Evolutionary conservation across 2,797 vertebrate genomes (phyloP).

Genomic region (Hoplostethus atlanticus): DNA sequence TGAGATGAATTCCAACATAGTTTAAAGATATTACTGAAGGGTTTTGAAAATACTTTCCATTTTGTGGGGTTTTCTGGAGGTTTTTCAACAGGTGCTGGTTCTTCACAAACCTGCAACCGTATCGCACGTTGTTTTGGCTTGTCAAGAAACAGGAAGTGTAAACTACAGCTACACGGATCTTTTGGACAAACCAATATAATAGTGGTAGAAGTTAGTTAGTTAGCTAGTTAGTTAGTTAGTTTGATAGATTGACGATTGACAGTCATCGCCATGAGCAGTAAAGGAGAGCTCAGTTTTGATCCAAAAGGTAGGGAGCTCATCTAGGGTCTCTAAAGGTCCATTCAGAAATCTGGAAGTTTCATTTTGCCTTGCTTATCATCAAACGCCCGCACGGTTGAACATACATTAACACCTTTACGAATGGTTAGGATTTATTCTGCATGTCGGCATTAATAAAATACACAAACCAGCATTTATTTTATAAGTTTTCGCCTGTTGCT

Average conservation of each 20-base stretch:
- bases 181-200: neutral
- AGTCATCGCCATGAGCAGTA: slow-evolving; percentile 59
- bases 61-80: neutral
- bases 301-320: slow-evolving; percentile 77
- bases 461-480: neutral
- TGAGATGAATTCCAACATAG: fast-evolving
- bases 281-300: slow-evolving; percentile 70
- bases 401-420: neutral
- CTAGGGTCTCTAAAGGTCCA: neutral
- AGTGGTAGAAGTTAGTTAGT: too few relatives aligned
- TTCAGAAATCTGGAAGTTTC: neutral
- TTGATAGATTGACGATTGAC: too few relatives aligned
- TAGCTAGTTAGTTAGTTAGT: too few relatives aligned
- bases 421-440: neutral
- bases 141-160: slow-evolving; percentile 59
- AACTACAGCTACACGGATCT: too few relatives aligned
- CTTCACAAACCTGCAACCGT: neutral
- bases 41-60: fast-evolving
- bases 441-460: neutral
- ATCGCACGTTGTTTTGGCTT: slow-evolving; percentile 2
- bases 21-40: fast-evolving
- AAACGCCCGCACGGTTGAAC: neutral
- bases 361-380: too few relatives aligned
- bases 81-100: neutral
- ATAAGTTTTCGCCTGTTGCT: neutral